These are phyloP conservation scores for Ditylenchus weischeri DNA, from an alignment of 2,888 invertebrate genomes.

Conservation along the genomic window DNA sequence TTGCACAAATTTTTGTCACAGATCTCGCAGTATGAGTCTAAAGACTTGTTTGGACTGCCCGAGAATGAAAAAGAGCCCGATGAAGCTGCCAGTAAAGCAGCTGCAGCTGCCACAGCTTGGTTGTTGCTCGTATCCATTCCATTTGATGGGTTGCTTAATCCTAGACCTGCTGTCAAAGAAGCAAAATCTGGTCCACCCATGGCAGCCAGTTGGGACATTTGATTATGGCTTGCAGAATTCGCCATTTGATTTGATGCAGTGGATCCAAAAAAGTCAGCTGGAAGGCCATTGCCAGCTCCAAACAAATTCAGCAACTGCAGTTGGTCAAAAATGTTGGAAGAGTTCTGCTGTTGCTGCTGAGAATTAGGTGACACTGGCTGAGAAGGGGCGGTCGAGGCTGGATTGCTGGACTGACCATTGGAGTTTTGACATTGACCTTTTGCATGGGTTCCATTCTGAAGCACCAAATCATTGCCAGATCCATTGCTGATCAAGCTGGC, in stretches of 20 bases:
- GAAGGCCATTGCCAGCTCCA: conserved; percentile 11
- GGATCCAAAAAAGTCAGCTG: neutral
- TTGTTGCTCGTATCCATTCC: conserved; percentile 14
- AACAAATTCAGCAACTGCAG: conserved; percentile 19
- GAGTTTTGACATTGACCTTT: neutral
- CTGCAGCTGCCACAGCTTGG: conserved; percentile 6
- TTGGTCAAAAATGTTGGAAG: conserved; percentile 13
- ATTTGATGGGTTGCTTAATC: neutral
- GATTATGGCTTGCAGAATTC: conserved; percentile 1
- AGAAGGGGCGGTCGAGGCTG: neutral
- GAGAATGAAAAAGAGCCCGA: neutral
- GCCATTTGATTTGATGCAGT: neutral
- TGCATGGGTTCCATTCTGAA: too few species aligned
- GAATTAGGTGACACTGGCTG: neutral
- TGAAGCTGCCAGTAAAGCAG: neutral
- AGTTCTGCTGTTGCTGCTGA: neutral
- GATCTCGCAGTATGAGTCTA: conserved; percentile 84
- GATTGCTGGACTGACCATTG: neutral
- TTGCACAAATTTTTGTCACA: conserved; percentile 98
- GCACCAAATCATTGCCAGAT: neutral
- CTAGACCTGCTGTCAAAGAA: conserved; percentile 2
- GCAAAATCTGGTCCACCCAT: neutral
- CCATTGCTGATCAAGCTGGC: neutral
- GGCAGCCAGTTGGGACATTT: neutral
- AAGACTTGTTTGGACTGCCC: conserved; percentile 10